Percentiles rank a stretch among this genome's conserved stretches.
phyloP scores from a whole-genome alignment of 2,797 vertebrate species.

The Oryzias dopingdopingensis region DNA sequence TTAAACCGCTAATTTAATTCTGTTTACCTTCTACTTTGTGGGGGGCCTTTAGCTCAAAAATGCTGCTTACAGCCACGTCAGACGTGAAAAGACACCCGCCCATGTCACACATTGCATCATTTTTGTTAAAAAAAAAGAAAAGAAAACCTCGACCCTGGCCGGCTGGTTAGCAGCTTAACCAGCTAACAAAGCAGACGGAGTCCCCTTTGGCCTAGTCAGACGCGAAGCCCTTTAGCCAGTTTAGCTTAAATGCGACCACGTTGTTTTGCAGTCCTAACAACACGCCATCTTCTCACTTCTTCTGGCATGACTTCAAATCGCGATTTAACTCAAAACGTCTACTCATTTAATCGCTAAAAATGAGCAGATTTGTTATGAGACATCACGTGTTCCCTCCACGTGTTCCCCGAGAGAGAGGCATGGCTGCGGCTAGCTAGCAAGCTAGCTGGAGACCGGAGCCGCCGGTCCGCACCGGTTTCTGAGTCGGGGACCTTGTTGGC shows the following conservation, averaged over 20 bases:
- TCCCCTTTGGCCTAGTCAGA: constrained; percentile 57
- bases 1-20: constrained; percentile 10
- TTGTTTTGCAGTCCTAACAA: not conserved
- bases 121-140: not conserved
- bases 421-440: constrained; percentile 38
- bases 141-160: constrained; percentile 3
- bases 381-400: constrained; percentile 78
- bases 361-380: constrained; percentile 64
- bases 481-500: rapidly evolving
- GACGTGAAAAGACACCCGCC: constrained; percentile 7
- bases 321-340: rapidly evolving
- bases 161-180: constrained; percentile 34
- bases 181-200: constrained; percentile 63
- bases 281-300: too few relatives aligned
- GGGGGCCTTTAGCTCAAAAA: not conserved
- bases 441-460: constrained; percentile 16
- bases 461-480: not conserved
- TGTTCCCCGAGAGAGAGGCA: constrained; percentile 68
- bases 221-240: constrained; percentile 48
- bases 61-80: not conserved
- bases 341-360: constrained; percentile 35
- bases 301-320: rapidly evolving
- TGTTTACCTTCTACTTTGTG: constrained; percentile 3
- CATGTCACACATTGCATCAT: constrained; percentile 18
- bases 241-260: constrained; percentile 23